Percentiles rank a stretch among this genome's conserved stretches.
phyloP scores from a whole-genome alignment of 1,140 invertebrate genomes.

The Diuraphis noxia region DNA sequence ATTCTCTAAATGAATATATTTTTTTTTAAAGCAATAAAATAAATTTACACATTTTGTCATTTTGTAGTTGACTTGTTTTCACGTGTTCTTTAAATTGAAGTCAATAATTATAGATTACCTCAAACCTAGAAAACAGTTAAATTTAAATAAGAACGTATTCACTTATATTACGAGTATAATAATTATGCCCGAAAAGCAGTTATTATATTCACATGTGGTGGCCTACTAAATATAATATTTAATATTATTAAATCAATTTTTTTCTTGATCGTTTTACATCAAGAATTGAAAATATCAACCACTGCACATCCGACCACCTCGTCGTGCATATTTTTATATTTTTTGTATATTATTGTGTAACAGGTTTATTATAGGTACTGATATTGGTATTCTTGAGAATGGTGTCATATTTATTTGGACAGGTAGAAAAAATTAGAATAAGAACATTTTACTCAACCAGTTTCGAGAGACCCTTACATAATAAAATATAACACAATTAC shows the following conservation, averaged over 20 bases:
- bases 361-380: neutral
- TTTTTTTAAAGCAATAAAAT: neutral
- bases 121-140: neutral
- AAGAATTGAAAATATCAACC: neutral
- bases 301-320: neutral
- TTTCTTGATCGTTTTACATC: neutral
- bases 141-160: neutral
- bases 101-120: neutral
- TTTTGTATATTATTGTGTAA: no score
- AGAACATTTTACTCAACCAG: neutral
- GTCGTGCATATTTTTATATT: neutral
- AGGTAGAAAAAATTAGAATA: neutral
- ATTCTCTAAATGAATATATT: neutral
- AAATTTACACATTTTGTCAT: neutral
- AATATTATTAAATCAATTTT: neutral
- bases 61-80: neutral
- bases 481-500: neutral
- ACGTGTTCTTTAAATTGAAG: neutral
- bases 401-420: slow-evolving; percentile 19
- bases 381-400: neutral
- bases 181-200: neutral
- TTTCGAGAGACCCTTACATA: neutral
- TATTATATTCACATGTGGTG: neutral
- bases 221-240: neutral
- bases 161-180: neutral